phyloP scores from a whole-genome alignment of 1,140 invertebrate genomes.

The Cydia strobilella region DNA sequence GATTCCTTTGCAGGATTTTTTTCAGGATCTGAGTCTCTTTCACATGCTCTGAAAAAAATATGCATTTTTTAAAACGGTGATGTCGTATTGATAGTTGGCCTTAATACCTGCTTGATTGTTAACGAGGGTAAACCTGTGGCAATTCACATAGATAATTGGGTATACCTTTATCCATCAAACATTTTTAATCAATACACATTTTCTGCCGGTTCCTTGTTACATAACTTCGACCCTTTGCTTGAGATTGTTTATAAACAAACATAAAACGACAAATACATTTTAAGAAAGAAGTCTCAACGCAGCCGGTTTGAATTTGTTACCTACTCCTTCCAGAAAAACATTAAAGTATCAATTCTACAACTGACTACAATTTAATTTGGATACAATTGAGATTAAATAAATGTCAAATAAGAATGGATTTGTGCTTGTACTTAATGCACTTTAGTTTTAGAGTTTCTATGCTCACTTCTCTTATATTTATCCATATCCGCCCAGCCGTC shows the following conservation, averaged over 20 bases:
- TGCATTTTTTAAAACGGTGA: neutral
- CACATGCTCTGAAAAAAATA: slow-evolving; percentile 53
- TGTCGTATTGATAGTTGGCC: too few relatives aligned
- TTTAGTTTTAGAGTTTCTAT: neutral
- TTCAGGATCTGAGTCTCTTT: slow-evolving; percentile 65
- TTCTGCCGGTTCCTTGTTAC: neutral
- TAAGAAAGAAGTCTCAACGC: neutral
- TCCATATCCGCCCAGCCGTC: neutral
- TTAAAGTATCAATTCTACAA: neutral
- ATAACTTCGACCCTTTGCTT: neutral
- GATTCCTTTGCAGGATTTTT: slow-evolving; percentile 49
- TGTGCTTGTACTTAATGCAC: neutral
- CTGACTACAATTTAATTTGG: neutral
- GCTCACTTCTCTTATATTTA: neutral
- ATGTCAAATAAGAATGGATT: neutral
- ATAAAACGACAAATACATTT: neutral
- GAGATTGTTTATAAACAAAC: neutral
- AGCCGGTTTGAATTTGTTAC: neutral
- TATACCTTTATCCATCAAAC: too few relatives aligned
- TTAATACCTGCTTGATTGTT: too few relatives aligned
- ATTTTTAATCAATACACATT: neutral
- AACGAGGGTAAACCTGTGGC: too few relatives aligned
- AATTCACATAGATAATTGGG: too few relatives aligned
- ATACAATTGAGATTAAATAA: neutral
- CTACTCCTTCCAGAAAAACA: neutral